These are phyloP conservation scores for Dunckerocampus dactyliophorus DNA, from an alignment of 2,113 vertebrate species.

Conservation along the genomic window DNA sequence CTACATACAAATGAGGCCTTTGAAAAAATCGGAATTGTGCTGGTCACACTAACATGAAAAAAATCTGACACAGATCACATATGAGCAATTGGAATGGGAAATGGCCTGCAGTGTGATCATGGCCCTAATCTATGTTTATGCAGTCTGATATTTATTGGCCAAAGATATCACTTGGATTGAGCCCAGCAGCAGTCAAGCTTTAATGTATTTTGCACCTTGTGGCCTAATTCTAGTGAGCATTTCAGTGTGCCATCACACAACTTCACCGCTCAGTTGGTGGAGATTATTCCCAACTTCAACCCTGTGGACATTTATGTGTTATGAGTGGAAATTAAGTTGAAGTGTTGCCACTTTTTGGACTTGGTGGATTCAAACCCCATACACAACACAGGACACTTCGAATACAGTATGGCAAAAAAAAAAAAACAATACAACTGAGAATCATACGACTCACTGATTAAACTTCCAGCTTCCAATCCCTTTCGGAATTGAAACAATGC, in stretches of 20 bases:
- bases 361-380: constrained; percentile 25
- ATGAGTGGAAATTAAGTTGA: constrained; percentile 31
- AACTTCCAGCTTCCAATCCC: constrained; percentile 5
- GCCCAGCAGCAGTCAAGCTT: constrained; percentile 27
- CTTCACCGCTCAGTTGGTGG: constrained; percentile 18
- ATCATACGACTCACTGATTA: constrained; percentile 38
- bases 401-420: not conserved
- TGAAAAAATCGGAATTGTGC: no score
- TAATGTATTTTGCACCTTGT: constrained; percentile 40
- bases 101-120: no score
- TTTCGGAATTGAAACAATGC: constrained; percentile 49
- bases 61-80: no score
- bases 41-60: no score
- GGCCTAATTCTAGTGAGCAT: constrained; percentile 54
- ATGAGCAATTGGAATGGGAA: no score
- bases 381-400: not conserved
- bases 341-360: constrained; percentile 18
- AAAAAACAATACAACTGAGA: constrained; percentile 26
- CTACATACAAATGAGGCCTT: no score
- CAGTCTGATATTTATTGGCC: constrained; percentile 6
- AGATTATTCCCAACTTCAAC: constrained; percentile 45
- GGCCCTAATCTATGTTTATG: not conserved
- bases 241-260: constrained; percentile 40
- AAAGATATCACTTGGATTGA: constrained; percentile 24
- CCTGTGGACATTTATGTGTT: constrained; percentile 47